phyloP scores from a whole-genome alignment of 2,113 vertebrate genomes.

The Centropus unirufus region DNA sequence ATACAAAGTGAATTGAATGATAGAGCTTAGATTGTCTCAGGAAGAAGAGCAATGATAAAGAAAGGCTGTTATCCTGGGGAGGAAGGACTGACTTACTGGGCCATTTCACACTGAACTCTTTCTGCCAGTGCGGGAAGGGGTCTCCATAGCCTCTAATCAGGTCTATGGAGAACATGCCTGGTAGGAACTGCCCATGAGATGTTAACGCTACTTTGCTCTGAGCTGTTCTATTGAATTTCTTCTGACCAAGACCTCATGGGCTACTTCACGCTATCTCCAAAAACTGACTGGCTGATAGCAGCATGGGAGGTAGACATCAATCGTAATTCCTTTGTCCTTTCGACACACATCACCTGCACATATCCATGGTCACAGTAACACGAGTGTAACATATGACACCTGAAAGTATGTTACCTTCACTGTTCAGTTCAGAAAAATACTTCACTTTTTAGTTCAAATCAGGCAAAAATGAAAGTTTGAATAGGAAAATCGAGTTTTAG shows the following conservation, averaged over 20 bases:
- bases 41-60: not conserved
- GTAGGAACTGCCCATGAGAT: not conserved
- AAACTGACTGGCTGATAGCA: not conserved
- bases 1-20: not conserved
- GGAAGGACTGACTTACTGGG: not conserved
- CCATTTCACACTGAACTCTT: not conserved
- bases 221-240: not conserved
- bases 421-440: not conserved
- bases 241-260: not conserved
- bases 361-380: not conserved
- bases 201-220: not conserved
- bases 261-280: not conserved
- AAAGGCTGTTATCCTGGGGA: not conserved
- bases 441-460: not conserved
- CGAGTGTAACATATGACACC: not conserved
- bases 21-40: not conserved
- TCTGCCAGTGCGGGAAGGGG: not conserved
- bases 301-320: not conserved
- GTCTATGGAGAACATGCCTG: not conserved
- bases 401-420: not conserved
- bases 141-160: not conserved
- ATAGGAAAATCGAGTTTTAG: not conserved
- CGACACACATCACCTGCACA: not conserved
- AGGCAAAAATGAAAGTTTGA: not conserved
- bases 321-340: not conserved